Evolutionary conservation across 2,797 vertebrate genomes (phyloP).

Genomic region (Aldrovandia affinis): DNA sequence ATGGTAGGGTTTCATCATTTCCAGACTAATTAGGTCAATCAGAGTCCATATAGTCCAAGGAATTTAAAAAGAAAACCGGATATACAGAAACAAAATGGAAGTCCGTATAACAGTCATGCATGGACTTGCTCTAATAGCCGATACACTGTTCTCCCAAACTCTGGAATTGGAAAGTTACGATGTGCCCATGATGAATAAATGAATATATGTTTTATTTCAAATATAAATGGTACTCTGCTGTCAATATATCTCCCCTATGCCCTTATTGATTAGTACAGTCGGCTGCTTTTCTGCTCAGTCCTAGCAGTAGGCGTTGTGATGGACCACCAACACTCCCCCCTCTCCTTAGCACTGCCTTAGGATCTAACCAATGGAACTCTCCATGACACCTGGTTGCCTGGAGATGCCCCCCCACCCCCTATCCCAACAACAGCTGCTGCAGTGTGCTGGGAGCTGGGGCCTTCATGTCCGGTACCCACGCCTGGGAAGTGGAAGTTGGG

Average conservation of each 20-base stretch:
- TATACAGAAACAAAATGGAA: not conserved
- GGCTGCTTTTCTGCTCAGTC: not conserved
- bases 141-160: no score
- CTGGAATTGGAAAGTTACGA: no score
- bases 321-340: constrained; percentile 11
- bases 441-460: constrained; percentile 7
- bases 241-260: not conserved
- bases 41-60: not conserved
- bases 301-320: not conserved
- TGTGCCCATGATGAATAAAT: not conserved
- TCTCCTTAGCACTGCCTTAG: not conserved
- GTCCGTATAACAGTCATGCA: no score
- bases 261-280: not conserved
- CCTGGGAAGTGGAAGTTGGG: constrained; percentile 23
- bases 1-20: no score
- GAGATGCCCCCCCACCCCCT: not conserved
- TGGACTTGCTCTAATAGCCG: not conserved
- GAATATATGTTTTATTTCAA: not conserved
- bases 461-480: constrained; percentile 21
- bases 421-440: constrained; percentile 12
- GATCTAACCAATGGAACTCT: not conserved
- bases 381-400: not conserved
- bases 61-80: not conserved
- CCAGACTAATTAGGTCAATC: no score
- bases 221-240: not conserved